Evolutionary conservation across 2,113 vertebrate species (phyloP).

Genomic region (Turdus rufiventris): DNA sequence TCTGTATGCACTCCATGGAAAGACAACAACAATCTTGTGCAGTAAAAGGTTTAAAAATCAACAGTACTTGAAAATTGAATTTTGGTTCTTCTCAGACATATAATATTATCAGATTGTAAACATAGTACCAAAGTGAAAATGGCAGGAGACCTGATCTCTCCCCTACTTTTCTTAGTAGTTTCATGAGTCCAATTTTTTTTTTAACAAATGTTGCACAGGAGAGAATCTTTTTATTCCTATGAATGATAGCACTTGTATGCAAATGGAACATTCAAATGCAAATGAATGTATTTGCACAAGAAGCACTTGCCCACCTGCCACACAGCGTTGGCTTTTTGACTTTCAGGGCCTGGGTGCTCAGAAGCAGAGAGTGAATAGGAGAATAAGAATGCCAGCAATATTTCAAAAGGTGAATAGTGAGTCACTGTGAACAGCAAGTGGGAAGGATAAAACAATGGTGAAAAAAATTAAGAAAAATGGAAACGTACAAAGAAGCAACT

Average conservation of each 20-base stretch:
- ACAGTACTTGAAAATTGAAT: neutral
- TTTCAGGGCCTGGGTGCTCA: neutral
- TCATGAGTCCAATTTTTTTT: neutral
- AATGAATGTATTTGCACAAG: conserved; percentile 31
- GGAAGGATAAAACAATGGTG: neutral
- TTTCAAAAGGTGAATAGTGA: conserved; percentile 11
- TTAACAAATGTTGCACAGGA: conserved; percentile 8
- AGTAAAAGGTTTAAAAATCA: neutral
- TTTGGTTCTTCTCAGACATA: neutral
- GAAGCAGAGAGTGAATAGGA: neutral
- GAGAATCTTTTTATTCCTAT: conserved; percentile 2
- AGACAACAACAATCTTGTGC: neutral
- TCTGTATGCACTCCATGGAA: neutral
- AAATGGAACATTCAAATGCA: conserved; percentile 41
- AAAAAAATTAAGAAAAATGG: neutral
- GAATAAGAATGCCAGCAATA: neutral
- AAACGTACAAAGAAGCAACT: neutral
- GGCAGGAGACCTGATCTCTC: neutral
- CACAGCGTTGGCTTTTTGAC: neutral
- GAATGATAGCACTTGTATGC: conserved; percentile 45
- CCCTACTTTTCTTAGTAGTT: neutral
- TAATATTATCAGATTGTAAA: neutral
- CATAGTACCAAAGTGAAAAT: neutral
- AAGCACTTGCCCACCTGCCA: conserved; percentile 35
- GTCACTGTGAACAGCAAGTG: neutral